Conservation (phyloP, 2,797 vertebrate species). For the Toxotes lorentzi region DNA sequence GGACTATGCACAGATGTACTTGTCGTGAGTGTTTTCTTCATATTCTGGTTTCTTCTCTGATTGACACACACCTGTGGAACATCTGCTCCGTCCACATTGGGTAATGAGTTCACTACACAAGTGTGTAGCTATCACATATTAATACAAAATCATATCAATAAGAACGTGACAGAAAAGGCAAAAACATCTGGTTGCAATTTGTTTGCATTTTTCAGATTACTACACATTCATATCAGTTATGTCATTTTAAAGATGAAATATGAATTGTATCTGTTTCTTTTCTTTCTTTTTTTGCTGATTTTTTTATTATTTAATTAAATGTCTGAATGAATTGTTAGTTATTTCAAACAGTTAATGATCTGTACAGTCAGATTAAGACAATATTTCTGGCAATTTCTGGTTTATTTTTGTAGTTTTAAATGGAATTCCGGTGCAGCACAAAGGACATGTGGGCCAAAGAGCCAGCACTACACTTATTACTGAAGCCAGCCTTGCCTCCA, state of each 20-base stretch:
- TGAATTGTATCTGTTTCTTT: background rate
- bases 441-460: conserved; percentile 20
- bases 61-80: background rate
- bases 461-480: conserved; percentile 30
- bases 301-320: too few relatives aligned
- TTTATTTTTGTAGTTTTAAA: conserved; percentile 18
- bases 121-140: background rate
- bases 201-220: background rate
- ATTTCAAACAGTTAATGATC: too few relatives aligned
- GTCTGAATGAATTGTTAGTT: background rate
- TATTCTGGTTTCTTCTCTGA: background rate
- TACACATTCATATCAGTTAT: background rate
- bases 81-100: background rate
- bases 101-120: background rate
- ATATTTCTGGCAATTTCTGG: background rate
- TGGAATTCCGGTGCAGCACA: background rate
- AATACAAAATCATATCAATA: background rate
- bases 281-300: background rate
- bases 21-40: background rate
- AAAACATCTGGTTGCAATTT: background rate
- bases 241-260: background rate
- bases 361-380: background rate
- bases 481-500: conserved; percentile 26
- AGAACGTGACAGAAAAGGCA: background rate
- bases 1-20: background rate